phyloP scores from a whole-genome alignment of 2,888 invertebrate genomes.

The Hydriomena furcata region DNA sequence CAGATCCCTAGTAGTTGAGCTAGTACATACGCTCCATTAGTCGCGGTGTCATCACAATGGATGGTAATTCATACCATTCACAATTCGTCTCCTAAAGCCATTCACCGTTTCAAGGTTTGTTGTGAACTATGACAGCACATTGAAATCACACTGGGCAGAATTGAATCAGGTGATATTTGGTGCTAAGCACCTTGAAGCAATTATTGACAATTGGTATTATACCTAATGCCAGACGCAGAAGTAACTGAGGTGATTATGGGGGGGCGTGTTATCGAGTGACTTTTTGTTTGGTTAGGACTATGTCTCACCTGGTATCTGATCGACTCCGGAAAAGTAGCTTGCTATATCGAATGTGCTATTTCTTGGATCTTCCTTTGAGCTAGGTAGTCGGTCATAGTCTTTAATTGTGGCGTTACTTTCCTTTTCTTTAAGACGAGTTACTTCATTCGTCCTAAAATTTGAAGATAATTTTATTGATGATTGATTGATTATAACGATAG shows the following conservation, averaged over 20 bases:
- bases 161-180: background rate
- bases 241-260: background rate
- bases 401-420: conserved; percentile 61
- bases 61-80: conserved; percentile 24
- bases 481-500: too few relatives aligned
- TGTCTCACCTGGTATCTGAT: conserved; percentile 54
- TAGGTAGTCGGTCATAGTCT: conserved; percentile 55
- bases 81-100: conserved; percentile 22
- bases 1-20: background rate
- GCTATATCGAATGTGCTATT: conserved; percentile 62
- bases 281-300: too few relatives aligned
- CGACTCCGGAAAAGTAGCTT: conserved; percentile 68
- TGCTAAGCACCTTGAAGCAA: background rate
- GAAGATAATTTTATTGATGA: too few relatives aligned
- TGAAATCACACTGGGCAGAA: background rate
- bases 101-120: conserved; percentile 29
- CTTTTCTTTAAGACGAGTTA: conserved; percentile 69
- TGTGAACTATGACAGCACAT: conserved; percentile 18
- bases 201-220: too few relatives aligned
- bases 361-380: conserved; percentile 35
- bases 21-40: conserved; percentile 11
- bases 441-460: conserved; percentile 71
- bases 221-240: too few relatives aligned
- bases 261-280: background rate
- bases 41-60: conserved; percentile 18